Evolutionary conservation across 2,113 vertebrate genomes (phyloP).

Genomic region (Coryphaenoides rupestris): DNA sequence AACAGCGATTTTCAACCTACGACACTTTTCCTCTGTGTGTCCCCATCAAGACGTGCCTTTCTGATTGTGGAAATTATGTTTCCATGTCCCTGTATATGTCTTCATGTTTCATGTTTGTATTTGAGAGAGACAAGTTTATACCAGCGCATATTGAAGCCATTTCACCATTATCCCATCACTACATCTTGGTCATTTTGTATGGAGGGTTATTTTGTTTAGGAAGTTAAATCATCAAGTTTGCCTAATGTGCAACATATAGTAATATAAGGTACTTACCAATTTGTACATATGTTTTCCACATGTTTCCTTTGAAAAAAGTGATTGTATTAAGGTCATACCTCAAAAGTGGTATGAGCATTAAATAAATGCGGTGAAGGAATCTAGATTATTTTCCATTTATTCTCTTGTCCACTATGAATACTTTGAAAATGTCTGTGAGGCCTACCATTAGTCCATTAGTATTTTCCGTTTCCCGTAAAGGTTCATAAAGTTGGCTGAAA

Average conservation of each 20-base stretch:
- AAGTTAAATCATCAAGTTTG: slow-evolving; percentile 19
- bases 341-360: too few relatives aligned
- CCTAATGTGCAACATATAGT: slow-evolving; percentile 27
- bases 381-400: too few relatives aligned
- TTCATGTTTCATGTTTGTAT: slow-evolving; percentile 8
- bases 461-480: too few relatives aligned
- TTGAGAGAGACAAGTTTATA: not conserved
- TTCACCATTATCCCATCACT: slow-evolving; percentile 15
- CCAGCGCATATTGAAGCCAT: slow-evolving; percentile 4
- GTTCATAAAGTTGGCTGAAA: too few relatives aligned
- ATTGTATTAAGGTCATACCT: too few relatives aligned
- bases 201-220: slow-evolving; percentile 9
- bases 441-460: too few relatives aligned
- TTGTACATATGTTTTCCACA: slow-evolving; percentile 52
- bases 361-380: too few relatives aligned
- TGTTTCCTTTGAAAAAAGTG: slow-evolving; percentile 41
- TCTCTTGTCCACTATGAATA: too few relatives aligned
- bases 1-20: slow-evolving; percentile 9
- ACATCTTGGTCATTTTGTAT: slow-evolving; percentile 18
- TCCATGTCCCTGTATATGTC: slow-evolving; percentile 1
- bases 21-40: slow-evolving; percentile 1
- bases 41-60: slow-evolving; percentile 44
- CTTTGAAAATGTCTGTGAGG: too few relatives aligned
- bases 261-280: slow-evolving; percentile 38
- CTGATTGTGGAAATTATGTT: slow-evolving; percentile 23